These are phyloP conservation scores for Tragelaphus scriptus DNA, from an alignment of 2,113 vertebrate genomes.

Conservation along the genomic window DNA sequence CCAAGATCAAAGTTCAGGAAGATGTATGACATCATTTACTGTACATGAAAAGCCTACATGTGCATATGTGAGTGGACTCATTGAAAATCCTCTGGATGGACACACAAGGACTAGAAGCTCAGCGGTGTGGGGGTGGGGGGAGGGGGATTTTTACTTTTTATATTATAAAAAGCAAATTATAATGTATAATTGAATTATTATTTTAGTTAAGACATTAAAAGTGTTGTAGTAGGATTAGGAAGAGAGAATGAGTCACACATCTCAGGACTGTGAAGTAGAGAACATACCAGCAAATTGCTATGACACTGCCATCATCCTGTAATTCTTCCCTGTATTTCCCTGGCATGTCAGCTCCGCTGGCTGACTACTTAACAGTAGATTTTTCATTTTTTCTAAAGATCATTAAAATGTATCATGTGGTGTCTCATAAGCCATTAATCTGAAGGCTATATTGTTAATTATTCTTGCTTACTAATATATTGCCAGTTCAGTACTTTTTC, in stretches of 20 bases:
- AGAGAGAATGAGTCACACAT: not conserved
- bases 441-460: not conserved
- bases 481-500: slow-evolving; percentile 13
- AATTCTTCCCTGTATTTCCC: not conserved
- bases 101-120: not conserved
- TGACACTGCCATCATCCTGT: not conserved
- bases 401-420: not conserved
- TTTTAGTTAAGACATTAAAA: slow-evolving; percentile 12
- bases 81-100: not conserved
- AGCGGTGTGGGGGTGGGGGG: not conserved
- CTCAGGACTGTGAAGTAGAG: not conserved
- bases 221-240: not conserved
- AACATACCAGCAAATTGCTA: not conserved
- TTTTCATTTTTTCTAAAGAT: slow-evolving; percentile 14
- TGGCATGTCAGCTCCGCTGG: not conserved
- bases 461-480: slow-evolving; percentile 31
- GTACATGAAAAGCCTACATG: not conserved
- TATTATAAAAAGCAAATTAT: not conserved
- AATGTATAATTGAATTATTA: not conserved
- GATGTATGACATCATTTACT: not conserved
- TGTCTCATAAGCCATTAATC: not conserved
- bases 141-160: not conserved
- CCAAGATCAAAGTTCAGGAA: not conserved
- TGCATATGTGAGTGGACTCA: not conserved
- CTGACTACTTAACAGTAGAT: not conserved